Base-by-base conservation (phyloP, 2,888 invertebrate species). In the Dicycla oo region DNA sequence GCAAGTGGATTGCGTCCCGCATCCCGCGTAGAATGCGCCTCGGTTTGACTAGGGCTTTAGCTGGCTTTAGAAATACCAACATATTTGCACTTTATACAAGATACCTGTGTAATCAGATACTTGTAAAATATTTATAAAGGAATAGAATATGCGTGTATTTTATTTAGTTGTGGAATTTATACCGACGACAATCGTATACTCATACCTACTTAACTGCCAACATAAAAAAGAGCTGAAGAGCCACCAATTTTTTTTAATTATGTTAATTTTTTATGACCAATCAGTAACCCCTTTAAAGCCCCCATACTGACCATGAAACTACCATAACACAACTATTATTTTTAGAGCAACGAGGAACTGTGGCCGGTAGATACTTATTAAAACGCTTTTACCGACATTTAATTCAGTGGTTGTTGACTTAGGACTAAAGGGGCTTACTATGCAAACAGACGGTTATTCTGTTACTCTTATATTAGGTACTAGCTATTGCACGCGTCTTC, bases 351-450 rank as follows among this genome's bases (percentile, higher is more conserved):
- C 23, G 65, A 45, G 63, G 45, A 61, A 68, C 67, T 45, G 63
- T 60, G 64, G 15, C 57, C n/a, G 61, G 34, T 73, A n/a, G n/a
- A n/a, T n/a, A 67, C 53, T 61, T 75, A 74, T 73, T 74, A 74
- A 58, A 74, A 40, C 40, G 80, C 66, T 75, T 80, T 80, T 57
- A 69, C 60, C 18, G 34, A 69, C 85, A 83, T 80, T 72, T 69
- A 61, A 83, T 85, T 75, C 67, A 54, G 38, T 40, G 60, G 15
- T 26, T 54, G 81, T 84, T 85, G 67, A 63, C 66, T 78, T 81
- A 83, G 86, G 86, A 77, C 78, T 11, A 18, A 80, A 70, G 49
- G 58, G 69, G 65, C 30, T 57, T 40, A 58, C 53, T 75, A 56
- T 43, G n/a, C 23, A 66, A 72, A 73, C 54, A 56, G 34, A 47